These are phyloP conservation scores for Pygoscelis adeliae DNA, from an alignment of 2,113 vertebrate genomes.

Conservation along the genomic window DNA sequence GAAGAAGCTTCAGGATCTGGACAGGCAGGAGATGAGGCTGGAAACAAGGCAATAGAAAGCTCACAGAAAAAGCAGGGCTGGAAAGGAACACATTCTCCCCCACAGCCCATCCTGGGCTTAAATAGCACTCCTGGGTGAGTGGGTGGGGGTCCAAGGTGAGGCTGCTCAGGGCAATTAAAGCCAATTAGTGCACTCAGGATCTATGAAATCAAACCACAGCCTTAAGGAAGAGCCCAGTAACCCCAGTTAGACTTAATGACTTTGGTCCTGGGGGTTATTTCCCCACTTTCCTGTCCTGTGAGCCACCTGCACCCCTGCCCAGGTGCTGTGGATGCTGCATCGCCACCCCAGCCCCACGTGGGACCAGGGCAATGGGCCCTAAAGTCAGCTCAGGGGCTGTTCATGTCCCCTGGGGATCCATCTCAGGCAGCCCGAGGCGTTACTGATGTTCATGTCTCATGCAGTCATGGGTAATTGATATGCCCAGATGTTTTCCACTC, in stretches of 20 bases:
- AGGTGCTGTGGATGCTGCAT: background rate
- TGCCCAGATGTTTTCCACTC: constrained; percentile 34
- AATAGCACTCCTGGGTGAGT: background rate
- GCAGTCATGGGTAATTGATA: background rate
- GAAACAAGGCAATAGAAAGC: rapidly evolving
- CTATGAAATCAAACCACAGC: background rate
- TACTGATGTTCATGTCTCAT: background rate
- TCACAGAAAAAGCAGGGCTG: rapidly evolving
- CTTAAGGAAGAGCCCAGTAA: background rate
- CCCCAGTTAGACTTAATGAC: background rate
- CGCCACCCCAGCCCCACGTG: rapidly evolving
- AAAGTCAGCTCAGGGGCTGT: background rate
- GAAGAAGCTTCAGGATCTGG: background rate
- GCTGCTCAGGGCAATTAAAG: background rate
- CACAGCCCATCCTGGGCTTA: rapidly evolving
- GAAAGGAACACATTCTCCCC: rapidly evolving
- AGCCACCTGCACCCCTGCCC: background rate
- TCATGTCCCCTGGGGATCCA: background rate
- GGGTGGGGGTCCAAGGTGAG: background rate
- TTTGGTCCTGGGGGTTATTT: background rate
- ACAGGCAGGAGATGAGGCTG: background rate
- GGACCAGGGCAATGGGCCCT: rapidly evolving
- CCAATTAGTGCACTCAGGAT: background rate
- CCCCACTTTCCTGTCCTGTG: background rate
- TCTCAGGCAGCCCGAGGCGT: background rate